These are phyloP conservation scores for Arnoldichthys spilopterus DNA, from an alignment of 2,797 vertebrate genomes.

Conservation along the genomic window DNA sequence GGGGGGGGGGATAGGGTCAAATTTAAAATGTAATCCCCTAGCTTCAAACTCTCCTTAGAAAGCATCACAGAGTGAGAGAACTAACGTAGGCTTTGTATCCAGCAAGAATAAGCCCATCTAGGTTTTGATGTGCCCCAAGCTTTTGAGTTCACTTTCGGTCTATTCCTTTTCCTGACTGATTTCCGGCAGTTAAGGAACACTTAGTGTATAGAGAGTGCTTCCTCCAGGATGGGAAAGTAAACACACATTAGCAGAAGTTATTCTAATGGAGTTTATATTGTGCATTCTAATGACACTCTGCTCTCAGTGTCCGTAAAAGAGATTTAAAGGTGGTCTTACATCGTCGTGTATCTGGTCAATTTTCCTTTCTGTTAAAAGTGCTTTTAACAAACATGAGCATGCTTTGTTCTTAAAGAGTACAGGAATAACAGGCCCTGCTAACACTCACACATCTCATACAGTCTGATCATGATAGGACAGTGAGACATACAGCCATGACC, in stretches of 20 bases:
- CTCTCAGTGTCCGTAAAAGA: background rate
- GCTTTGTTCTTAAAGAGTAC: too few species aligned
- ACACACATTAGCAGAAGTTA: constrained; percentile 10
- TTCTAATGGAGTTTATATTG: background rate
- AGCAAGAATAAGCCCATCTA: background rate
- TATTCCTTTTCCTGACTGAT: constrained; percentile 24
- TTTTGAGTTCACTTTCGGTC: constrained; percentile 34
- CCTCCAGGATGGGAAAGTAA: constrained; percentile 34
- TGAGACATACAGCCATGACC: too few species aligned
- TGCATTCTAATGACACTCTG: background rate
- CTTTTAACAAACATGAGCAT: background rate
- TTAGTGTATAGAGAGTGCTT: constrained; percentile 38
- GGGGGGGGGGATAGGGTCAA: background rate
- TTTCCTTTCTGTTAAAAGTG: background rate
- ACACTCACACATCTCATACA: too few species aligned
- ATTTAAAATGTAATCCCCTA: background rate
- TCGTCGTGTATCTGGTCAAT: background rate
- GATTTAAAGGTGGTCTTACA: background rate
- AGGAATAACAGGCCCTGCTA: too few species aligned
- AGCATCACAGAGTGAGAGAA: background rate
- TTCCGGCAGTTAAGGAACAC: constrained; percentile 28
- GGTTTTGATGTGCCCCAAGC: background rate
- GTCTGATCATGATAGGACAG: too few species aligned
- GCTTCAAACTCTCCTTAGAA: background rate
- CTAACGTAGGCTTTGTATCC: constrained; percentile 10